Base-by-base conservation (phyloP, 2,797 vertebrate genomes). In the Picus viridis region DNA sequence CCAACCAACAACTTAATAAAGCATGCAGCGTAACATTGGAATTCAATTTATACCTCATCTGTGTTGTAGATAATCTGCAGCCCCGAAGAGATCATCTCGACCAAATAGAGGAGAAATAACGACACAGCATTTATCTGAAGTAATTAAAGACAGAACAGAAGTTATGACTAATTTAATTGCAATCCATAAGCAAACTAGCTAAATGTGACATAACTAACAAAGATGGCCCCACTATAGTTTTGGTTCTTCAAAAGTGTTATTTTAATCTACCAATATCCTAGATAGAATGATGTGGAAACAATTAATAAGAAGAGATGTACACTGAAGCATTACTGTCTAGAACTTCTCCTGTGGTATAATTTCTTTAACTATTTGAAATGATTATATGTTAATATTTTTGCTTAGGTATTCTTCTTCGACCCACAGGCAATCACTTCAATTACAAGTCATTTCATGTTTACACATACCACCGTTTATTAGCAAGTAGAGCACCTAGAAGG, bases 51-150 rank as follows among this genome's bases (percentile, higher is more conserved):
- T 99, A 99, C 99, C 99, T 99, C 99, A 91, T 99, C 99, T 5
- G 99, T 99, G 97, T 99, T 99, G 97, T 99, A 99, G 98, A 99
- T 98, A 95, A 99, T 99, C 98, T 99, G 99, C 76, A 99, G 98
- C 51, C 99, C 99, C 0, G 99, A 99, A 95, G 98, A 98, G 96
- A 99, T 99, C 99, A 99, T 99, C 97, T 99, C 99, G 95, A 99
- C 99, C 98, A 99, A 97, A 95, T 99, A 99, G 34, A 99, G 98
- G 65, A 99, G 98, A 96, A 98, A 99, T 41, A 99, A 98, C 9
- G 98, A 99, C 30, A 99, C 94, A 0, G 98, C 98, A 95, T 99
- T 99, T 94, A 99, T 99, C 99, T 99, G 92, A 51, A 96, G 89
- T 63, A 95, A 94, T 92, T 86, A 89, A 95, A 95, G 69, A 94